phyloP scores from a whole-genome alignment of 2,888 invertebrate species.

The Sabatieria punctata region DNA sequence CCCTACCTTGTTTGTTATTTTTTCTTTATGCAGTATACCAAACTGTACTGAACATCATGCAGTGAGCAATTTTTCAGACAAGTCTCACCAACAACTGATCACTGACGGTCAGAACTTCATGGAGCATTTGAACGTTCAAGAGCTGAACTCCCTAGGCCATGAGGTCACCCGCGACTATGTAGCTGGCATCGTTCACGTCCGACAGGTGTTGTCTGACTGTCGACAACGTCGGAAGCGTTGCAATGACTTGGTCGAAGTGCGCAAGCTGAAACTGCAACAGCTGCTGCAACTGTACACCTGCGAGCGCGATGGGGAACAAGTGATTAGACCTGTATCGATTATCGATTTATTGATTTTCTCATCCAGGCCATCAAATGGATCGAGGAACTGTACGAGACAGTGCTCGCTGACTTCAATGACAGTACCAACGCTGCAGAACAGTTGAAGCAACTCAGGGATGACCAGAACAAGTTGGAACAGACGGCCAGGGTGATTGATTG shows the following conservation, averaged over 20 bases:
- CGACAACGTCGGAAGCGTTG: constrained; percentile 50
- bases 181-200: constrained; percentile 52
- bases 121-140: constrained; percentile 56
- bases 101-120: constrained; percentile 58
- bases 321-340: too few relatives aligned
- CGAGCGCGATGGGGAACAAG: constrained; percentile 55
- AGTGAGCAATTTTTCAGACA: too few relatives aligned
- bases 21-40: too few relatives aligned
- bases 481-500: constrained; percentile 48
- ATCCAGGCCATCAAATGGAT: constrained; percentile 57
- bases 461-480: constrained; percentile 55
- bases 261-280: constrained; percentile 58
- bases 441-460: constrained; percentile 54
- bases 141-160: constrained; percentile 57
- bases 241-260: constrained; percentile 52
- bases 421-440: constrained; percentile 55
- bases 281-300: constrained; percentile 54
- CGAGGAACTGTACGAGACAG: constrained; percentile 52
- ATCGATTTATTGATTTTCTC: too few relatives aligned
- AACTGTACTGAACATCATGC: too few relatives aligned
- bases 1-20: too few relatives aligned
- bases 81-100: constrained; percentile 48
- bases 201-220: constrained; percentile 49
- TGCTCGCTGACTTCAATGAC: constrained; percentile 50
- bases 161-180: constrained; percentile 47